A percentile compares a stretch with the other conserved stretches of the same genome.
phyloP scores from a whole-genome alignment of 1,140 invertebrate genomes.

The Drosophila yakuba region DNA sequence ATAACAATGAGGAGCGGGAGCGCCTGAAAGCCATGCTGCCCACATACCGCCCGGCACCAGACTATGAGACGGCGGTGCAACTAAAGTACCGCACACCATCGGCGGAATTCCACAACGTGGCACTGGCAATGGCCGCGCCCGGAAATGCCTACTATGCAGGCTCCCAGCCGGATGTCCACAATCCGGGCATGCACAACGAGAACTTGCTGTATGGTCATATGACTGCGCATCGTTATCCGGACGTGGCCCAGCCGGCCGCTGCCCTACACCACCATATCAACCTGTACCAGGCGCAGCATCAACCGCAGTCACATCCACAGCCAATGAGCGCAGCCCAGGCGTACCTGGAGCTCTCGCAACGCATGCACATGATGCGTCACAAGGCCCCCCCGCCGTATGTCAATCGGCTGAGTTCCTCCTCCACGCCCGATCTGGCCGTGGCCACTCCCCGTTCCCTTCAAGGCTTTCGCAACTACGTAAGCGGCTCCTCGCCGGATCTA shows the following conservation, averaged over 20 bases:
- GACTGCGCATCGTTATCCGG: slow-evolving; percentile 85
- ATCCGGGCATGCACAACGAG: slow-evolving; percentile 66
- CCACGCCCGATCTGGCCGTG: slow-evolving; percentile 92
- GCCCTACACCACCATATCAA: slow-evolving; percentile 77
- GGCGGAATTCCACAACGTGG: slow-evolving; percentile 80
- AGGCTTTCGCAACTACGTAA: slow-evolving; percentile 87
- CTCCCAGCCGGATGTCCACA: slow-evolving; percentile 79
- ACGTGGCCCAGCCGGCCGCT: slow-evolving; percentile 87
- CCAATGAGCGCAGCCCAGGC: slow-evolving; percentile 42
- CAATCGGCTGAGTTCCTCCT: slow-evolving; percentile 89
- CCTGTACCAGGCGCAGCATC: slow-evolving; percentile 65
- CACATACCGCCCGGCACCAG: slow-evolving; percentile 95
- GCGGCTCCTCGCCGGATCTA: slow-evolving; percentile 91
- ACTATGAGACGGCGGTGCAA: slow-evolving; percentile 96
- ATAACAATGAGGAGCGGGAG: slow-evolving; percentile 68
- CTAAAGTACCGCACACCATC: slow-evolving; percentile 89
- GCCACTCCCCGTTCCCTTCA: slow-evolving; percentile 86
- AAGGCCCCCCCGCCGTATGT: slow-evolving; percentile 94
- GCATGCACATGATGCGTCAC: slow-evolving; percentile 88
- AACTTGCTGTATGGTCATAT: slow-evolving; percentile 67
- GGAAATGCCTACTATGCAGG: slow-evolving; percentile 75
- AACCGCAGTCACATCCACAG: slow-evolving; percentile 55
- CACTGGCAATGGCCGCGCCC: slow-evolving; percentile 52
- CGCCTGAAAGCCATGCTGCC: slow-evolving; percentile 90
- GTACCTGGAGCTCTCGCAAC: slow-evolving; percentile 83